phyloP scores from a whole-genome alignment of 2,797 vertebrate genomes.

The Characodon lateralis region DNA sequence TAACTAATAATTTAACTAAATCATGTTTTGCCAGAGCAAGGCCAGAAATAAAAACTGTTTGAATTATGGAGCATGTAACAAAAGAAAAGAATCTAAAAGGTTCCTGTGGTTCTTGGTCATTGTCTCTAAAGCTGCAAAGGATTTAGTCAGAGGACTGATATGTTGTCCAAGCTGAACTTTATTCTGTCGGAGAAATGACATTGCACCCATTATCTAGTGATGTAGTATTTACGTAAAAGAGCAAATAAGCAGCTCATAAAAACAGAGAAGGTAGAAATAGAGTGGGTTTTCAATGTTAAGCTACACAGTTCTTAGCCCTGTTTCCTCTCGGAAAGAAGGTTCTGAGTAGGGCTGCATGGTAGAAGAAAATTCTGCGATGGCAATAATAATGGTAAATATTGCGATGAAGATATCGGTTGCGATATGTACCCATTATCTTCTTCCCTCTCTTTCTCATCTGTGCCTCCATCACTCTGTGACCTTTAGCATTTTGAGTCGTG shows the following conservation, averaged over 20 bases:
- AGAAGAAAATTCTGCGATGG: neutral
- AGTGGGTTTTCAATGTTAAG: too few relatives aligned
- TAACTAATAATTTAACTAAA: neutral
- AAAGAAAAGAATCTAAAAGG: too few relatives aligned
- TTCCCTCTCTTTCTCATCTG: neutral
- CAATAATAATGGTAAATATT: neutral
- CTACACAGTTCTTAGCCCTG: neutral
- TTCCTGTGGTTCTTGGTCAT: too few relatives aligned
- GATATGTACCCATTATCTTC: neutral
- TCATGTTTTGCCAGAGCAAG: neutral
- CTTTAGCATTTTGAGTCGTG: neutral
- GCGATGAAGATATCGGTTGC: neutral
- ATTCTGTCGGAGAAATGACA: too few relatives aligned
- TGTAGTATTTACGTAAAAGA: too few relatives aligned
- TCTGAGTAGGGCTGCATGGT: neutral
- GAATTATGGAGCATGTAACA: too few relatives aligned
- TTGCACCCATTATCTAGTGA: too few relatives aligned
- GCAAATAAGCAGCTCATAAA: neutral
- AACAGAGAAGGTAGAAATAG: neutral
- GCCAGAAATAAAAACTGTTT: neutral
- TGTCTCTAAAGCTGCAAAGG: too few relatives aligned
- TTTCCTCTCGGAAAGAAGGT: neutral
- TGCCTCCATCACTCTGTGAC: neutral
- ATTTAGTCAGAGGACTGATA: too few relatives aligned
- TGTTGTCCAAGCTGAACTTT: too few relatives aligned